A percentile compares a stretch with the other conserved stretches of the same genome.
phyloP scores from a whole-genome alignment of 2,113 vertebrate genomes.

The Cyprinodon tularosa region DNA sequence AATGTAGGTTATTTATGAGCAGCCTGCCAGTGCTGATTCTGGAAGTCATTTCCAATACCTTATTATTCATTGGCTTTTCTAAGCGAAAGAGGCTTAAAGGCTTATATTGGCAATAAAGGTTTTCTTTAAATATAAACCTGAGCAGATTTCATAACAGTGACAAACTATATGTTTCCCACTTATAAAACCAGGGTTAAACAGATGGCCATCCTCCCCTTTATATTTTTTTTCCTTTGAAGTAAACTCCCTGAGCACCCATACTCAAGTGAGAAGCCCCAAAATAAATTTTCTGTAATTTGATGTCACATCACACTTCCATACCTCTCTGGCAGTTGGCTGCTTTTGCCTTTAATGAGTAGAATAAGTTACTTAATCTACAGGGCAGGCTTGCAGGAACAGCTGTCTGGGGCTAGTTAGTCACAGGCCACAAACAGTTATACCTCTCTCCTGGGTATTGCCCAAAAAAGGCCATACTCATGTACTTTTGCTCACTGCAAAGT shows the following conservation, averaged over 20 bases:
- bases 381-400: slow-evolving; percentile 14
- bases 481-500: slow-evolving; percentile 32
- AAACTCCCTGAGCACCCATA: not conserved
- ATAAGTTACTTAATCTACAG: slow-evolving; percentile 27
- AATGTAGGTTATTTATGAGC: not conserved
- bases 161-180: not conserved
- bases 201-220: not conserved
- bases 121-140: not conserved
- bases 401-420: slow-evolving; percentile 32
- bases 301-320: slow-evolving; percentile 14
- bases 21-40: not conserved
- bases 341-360: slow-evolving; percentile 9
- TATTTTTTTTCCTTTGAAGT: not conserved
- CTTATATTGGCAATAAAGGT: not conserved
- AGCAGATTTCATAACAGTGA: not conserved
- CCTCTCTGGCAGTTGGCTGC: slow-evolving; percentile 5
- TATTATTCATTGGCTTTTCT: not conserved
- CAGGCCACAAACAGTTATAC: slow-evolving; percentile 12
- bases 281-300: slow-evolving; percentile 13
- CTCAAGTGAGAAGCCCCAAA: not conserved
- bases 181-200: not conserved
- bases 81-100: not conserved
- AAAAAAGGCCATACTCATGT: slow-evolving; percentile 38
- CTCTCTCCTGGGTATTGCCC: slow-evolving; percentile 42
- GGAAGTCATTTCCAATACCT: not conserved